These are phyloP conservation scores for Euleptes europaea DNA, from an alignment of 2,113 vertebrate genomes.

Conservation along the genomic window DNA sequence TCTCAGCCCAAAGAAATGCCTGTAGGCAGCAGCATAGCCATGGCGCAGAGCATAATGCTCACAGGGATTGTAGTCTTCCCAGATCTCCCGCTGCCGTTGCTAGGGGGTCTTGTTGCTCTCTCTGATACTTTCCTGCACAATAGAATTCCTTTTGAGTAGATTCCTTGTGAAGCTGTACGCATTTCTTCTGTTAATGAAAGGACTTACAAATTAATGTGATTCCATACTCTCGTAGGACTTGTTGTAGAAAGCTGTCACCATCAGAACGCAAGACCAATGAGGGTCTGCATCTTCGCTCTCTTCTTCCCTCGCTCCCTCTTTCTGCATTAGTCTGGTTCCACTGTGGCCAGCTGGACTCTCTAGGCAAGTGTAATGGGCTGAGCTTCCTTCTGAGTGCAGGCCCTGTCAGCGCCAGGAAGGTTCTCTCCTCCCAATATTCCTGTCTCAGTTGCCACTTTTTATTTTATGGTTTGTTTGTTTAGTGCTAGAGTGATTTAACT, in stretches of 20 bases:
- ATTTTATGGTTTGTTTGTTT: background rate
- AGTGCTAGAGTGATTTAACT: background rate
- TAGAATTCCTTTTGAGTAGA: too few species aligned
- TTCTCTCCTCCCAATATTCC: conserved; percentile 17
- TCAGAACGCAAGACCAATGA: conserved; percentile 49
- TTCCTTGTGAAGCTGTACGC: too few species aligned
- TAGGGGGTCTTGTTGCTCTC: conserved; percentile 72
- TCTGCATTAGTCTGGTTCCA: background rate
- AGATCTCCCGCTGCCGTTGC: conserved; percentile 84
- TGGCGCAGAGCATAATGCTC: conserved; percentile 74
- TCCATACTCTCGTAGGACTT: too few species aligned
- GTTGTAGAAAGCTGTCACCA: conserved; percentile 58
- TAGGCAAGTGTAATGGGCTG: conserved; percentile 12
- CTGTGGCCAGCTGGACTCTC: conserved; percentile 35
- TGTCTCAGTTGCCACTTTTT: conserved; percentile 6
- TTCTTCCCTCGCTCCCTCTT: background rate
- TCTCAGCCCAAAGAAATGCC: conserved; percentile 75
- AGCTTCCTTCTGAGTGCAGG: background rate
- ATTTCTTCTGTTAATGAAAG: too few species aligned
- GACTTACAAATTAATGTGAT: too few species aligned
- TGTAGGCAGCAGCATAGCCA: conserved; percentile 83
- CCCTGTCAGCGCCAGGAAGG: conserved; percentile 20
- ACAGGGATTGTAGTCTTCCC: conserved; percentile 86
- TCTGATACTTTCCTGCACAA: too few species aligned
- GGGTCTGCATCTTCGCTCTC: conserved; percentile 62